Evolutionary conservation across 2,888 invertebrate species (phyloP), one percentile per base, ranked within the genome.

Genomic region (Eristalinus aeneus): DNA sequence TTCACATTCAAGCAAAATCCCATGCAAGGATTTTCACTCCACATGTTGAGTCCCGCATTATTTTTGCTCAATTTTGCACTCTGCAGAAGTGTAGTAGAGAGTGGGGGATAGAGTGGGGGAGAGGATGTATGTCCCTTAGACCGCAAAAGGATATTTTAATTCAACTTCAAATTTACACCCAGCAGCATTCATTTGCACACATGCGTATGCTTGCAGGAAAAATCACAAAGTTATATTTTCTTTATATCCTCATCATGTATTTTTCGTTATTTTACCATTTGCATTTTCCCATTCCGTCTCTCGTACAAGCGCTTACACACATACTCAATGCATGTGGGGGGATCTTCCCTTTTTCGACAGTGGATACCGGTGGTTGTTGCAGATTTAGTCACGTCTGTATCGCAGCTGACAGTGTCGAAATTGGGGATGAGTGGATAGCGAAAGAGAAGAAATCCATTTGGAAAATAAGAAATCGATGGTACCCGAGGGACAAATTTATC

Each of bases 401-500:
- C 64, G 32, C 20, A 78, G 27, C 39, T 64, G 64, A 46, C n/a
- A 32, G 32, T 68, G 8, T 23, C 23, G 56, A 56, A 16, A 16
- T 65, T 36, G 39, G 20, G 68, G 39, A 81, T 63, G 20, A 58
- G 53, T 10, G n/a, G 22, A 23, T 9, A 5, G 16, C 34, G 56
- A 67, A 20, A 20, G 58, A 74, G 74, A 20, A 31, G 58, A 74
- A 78, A 63, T 74, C 16, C 56, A 74, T 82, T 74, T 82, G 32
- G 46, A 27, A 77, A 71, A 67, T 74, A 77, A 36, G 76, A 78
- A 77, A 86, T 86, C 71, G 82, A 86, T 86, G 77, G 67, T 46
- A 78, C 86, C 82, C 86, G 65, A 69, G 86, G 74, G 86, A 86
- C 76, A 65, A 65, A 86, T 86, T 81, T 65, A 86, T 86, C 71